Evolutionary conservation across 2,888 invertebrate genomes (phyloP).

Genomic region (Ichneumon xanthorius): DNA sequence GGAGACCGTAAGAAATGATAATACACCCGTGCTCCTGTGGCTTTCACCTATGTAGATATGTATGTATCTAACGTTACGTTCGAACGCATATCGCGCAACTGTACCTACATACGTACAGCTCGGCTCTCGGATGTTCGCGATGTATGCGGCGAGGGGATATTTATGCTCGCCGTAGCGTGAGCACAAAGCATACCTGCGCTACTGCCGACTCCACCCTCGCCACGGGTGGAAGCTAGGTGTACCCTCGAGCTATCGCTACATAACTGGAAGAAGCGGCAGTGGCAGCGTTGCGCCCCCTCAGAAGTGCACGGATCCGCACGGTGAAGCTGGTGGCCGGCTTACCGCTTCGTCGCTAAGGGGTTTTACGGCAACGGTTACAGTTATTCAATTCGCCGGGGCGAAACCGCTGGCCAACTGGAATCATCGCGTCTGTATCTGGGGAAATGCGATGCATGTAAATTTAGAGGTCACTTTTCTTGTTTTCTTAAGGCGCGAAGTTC

Average conservation of each 20-base stretch:
- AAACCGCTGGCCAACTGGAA: too few species aligned
- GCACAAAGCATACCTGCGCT: slow-evolving; percentile 70
- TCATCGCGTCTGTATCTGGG: too few species aligned
- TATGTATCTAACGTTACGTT: slow-evolving; percentile 42
- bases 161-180: slow-evolving; percentile 75
- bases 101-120: slow-evolving; percentile 40
- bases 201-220: slow-evolving; percentile 45
- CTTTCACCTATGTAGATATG: slow-evolving; percentile 44
- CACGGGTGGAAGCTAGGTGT: background rate
- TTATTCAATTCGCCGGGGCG: background rate
- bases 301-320: background rate
- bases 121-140: slow-evolving; percentile 66
- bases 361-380: background rate
- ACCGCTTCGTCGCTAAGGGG: background rate
- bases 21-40: slow-evolving; percentile 65
- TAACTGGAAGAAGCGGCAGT: slow-evolving; percentile 9
- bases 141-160: slow-evolving; percentile 72
- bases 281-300: background rate
- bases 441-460: too few species aligned
- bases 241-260: slow-evolving; percentile 3
- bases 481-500: slow-evolving; percentile 3
- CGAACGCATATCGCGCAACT: slow-evolving; percentile 44
- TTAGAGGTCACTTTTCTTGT: background rate
- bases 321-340: slow-evolving; percentile 12
- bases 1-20: slow-evolving; percentile 75